phyloP scores from a whole-genome alignment of 1,140 invertebrate genomes.

The Lordiphosa stackelbergi region DNA sequence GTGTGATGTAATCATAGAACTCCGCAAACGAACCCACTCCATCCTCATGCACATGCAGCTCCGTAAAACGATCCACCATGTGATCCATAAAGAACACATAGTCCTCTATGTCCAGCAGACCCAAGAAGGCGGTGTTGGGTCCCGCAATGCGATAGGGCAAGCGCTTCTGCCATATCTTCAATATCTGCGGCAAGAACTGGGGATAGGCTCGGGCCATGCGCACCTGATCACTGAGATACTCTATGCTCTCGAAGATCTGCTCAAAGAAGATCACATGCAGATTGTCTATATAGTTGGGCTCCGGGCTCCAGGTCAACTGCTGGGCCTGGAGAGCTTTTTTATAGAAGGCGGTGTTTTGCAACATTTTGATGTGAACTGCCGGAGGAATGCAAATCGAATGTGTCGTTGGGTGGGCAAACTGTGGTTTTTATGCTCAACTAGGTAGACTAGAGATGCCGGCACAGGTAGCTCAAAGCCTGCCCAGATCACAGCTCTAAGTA shows the following conservation, averaged over 20 bases:
- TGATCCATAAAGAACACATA: slow-evolving; percentile 63
- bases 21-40: slow-evolving; percentile 51
- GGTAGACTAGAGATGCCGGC: neutral
- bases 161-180: slow-evolving; percentile 44
- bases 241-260: slow-evolving; percentile 62
- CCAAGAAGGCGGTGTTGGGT: slow-evolving; percentile 46
- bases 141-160: slow-evolving; percentile 39
- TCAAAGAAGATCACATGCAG: slow-evolving; percentile 62
- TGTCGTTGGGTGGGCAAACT: neutral
- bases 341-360: slow-evolving; percentile 37
- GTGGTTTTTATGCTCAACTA: neutral
- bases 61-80: slow-evolving; percentile 46
- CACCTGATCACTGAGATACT: slow-evolving; percentile 51
- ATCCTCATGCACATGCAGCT: slow-evolving; percentile 57
- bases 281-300: slow-evolving; percentile 58
- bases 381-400: slow-evolving; percentile 19
- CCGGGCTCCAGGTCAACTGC: slow-evolving; percentile 6
- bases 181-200: slow-evolving; percentile 44
- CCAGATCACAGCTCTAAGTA: neutral
- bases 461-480: neutral
- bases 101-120: slow-evolving; percentile 52
- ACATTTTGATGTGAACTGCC: slow-evolving; percentile 11
- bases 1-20: slow-evolving; percentile 58
- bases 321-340: slow-evolving; percentile 36
- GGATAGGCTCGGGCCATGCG: slow-evolving; percentile 65